These are phyloP conservation scores for Clarias magur DNA, from an alignment of 2,113 vertebrate genomes.

Conservation along the genomic window DNA sequence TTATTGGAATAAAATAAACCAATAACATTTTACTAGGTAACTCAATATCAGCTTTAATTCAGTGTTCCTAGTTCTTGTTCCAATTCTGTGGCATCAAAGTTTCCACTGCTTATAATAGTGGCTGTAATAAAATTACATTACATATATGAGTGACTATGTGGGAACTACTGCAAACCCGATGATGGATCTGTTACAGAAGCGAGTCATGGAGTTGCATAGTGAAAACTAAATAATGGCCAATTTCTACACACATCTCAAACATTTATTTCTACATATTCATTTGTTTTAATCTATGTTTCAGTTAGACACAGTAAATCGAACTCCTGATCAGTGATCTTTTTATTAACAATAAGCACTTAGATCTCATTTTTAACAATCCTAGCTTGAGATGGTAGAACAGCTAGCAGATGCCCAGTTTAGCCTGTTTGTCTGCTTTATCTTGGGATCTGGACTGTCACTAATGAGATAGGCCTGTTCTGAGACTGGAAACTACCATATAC, in stretches of 20 bases:
- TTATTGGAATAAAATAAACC: background rate
- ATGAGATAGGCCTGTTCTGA: too few relatives aligned
- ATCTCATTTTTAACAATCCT: too few relatives aligned
- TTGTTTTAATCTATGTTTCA: too few relatives aligned
- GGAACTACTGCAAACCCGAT: conserved; percentile 2
- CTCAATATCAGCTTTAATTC: background rate
- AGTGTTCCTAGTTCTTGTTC: background rate
- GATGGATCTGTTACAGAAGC: background rate
- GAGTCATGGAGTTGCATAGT: background rate
- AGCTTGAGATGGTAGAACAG: too few relatives aligned
- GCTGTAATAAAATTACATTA: background rate
- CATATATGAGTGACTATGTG: background rate
- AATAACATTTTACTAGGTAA: background rate
- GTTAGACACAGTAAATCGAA: too few relatives aligned
- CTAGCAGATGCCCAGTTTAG: too few relatives aligned
- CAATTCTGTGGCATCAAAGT: background rate
- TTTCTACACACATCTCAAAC: background rate
- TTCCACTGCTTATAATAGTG: background rate
- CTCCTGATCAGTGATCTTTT: too few relatives aligned
- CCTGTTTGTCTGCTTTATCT: too few relatives aligned
- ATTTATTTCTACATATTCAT: too few relatives aligned
- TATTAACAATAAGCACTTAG: too few relatives aligned
- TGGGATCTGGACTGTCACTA: too few relatives aligned
- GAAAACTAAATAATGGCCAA: conserved; percentile 32
- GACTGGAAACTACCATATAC: too few relatives aligned